Evolutionary conservation across 2,797 vertebrate genomes (phyloP), one percentile per base, ranked within the genome.

Genomic region (Numenius phaeopus): DNA sequence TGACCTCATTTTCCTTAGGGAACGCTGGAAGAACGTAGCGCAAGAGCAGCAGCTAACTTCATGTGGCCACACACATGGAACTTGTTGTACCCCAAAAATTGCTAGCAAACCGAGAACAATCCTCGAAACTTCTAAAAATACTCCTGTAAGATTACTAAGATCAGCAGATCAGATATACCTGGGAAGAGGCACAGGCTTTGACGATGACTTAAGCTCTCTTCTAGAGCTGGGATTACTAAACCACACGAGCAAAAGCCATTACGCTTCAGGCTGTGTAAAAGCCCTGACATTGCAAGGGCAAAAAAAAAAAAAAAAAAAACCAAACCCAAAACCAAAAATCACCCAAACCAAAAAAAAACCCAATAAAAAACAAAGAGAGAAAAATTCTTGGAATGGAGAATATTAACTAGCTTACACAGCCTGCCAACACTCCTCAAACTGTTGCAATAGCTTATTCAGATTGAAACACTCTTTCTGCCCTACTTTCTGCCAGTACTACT

Each of bases 31-130:
- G 37, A 82, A 90, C 2, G 0, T 18, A 90, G 55, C 3, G 3
- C 47, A 71, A 93, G 55, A 93, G 72, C 65, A 89, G 66, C 62
- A 94, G 62, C 50, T 94, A 72, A 66, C 42, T 81, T 90, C 32
- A 64, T 42, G 34, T 50, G 46, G 65, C 78, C 81, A 83, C 49
- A 90, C 32, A 77, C 8, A 30, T 3, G 34, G 71, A 83, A 72
- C 11, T n/a, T 34, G 2, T 11, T 70, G 44, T 65, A 62, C 18
- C 12, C 50, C 91, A 80, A 24, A 86, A 94, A 95, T 8, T 19
- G 40, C n/a, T 26, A 89, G 49, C 44, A 90, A 93, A 89, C n/a
- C n/a, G 29, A 81, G 24, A 89, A 90, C 29, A 62, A 39, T 30
- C 27, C 49, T 32, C 13, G 14, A 88, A 82, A 72, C 3, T 16